Evolutionary conservation across 2,888 invertebrate genomes (phyloP).

Genomic region (Aphelenchoides bicaudatus): DNA sequence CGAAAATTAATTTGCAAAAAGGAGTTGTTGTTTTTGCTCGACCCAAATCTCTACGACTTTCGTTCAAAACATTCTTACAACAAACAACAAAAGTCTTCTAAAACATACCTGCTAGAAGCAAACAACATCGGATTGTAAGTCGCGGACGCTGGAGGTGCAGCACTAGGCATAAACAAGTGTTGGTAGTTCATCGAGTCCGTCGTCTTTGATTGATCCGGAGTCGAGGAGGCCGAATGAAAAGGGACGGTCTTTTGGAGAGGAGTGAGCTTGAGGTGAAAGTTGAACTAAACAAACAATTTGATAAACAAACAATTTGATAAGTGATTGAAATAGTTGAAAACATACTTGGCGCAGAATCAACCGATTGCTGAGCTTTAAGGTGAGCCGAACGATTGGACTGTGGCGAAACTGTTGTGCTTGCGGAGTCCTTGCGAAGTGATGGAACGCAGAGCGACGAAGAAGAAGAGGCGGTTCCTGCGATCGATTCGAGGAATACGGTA

Average conservation of each 20-base stretch:
- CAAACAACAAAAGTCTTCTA: constrained; percentile 5
- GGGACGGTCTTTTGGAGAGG: background rate
- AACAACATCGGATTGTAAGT: constrained; percentile 13
- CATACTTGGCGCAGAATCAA: background rate
- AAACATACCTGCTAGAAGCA: constrained; percentile 1
- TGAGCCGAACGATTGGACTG: background rate
- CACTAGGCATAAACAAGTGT: constrained; percentile 3
- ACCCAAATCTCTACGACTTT: no score
- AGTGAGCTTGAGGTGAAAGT: background rate
- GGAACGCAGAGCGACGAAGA: constrained; percentile 6
- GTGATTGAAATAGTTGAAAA: background rate
- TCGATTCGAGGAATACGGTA: constrained; percentile 5
- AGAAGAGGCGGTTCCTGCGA: background rate
- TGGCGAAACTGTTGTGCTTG: constrained; percentile 3
- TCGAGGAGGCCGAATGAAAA: background rate
- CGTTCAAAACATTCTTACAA: background rate
- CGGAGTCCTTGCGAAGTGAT: constrained; percentile 3
- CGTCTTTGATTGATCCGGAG: background rate
- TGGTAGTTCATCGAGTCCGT: constrained; percentile 10
- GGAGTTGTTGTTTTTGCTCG: no score
- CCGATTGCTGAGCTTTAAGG: background rate
- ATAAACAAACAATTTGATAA: no score
- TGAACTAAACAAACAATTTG: background rate
- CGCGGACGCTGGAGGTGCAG: background rate
- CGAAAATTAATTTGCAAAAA: no score